Evolutionary conservation across 2,888 invertebrate species (phyloP), one percentile per base, ranked within the genome.

Genomic region (Phalera bucephala): DNA sequence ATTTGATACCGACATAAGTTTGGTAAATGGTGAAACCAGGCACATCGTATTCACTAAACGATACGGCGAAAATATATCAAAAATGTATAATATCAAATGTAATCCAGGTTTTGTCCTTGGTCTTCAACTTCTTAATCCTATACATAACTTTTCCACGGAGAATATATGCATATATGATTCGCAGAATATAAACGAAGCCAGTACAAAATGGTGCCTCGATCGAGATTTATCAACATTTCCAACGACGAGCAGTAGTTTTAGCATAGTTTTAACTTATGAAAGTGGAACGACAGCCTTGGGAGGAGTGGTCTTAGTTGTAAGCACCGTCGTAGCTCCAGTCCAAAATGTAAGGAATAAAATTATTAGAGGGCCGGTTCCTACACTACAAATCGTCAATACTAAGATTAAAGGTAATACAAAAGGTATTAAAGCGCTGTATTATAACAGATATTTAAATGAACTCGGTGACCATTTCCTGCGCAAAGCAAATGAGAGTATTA

Each of bases 181-280:
- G 0, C 93, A 93, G 59, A 92, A 92, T 32, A 91, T 93, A 33
- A 92, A 93, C 43, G 87, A 90, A 36, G 90, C 89, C 12, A 93
- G 94, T 11, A 92, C 93, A 31, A 77, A 92, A 33, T 98, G 97
- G 96, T 92, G 94, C 54, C 86, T 97, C 0, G 93, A 94, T 56
- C 91, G 95, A 17, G 98, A 99, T 79, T 80, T 97, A 37, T 95
- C 95, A 0, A 93, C 96, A 8, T 99, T 99, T 70, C 99, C 99
- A 0, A 93, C 95, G 0, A 94, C 96, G 0, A 97, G 97, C 35
- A 94, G 93, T 51, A 95, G 95, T 45, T 97, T 94, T 68, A 94
- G 94, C 3, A 90, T 97, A 21, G 92, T 95, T 0, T 70, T 97
- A 23, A 93, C 94, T 45, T 97, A 97, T 64, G 91, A 91, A 47